Evolutionary conservation across 2,888 invertebrate species (phyloP), one percentile per base, ranked within the genome.

Genomic region (Oxyscelio sp.): DNA sequence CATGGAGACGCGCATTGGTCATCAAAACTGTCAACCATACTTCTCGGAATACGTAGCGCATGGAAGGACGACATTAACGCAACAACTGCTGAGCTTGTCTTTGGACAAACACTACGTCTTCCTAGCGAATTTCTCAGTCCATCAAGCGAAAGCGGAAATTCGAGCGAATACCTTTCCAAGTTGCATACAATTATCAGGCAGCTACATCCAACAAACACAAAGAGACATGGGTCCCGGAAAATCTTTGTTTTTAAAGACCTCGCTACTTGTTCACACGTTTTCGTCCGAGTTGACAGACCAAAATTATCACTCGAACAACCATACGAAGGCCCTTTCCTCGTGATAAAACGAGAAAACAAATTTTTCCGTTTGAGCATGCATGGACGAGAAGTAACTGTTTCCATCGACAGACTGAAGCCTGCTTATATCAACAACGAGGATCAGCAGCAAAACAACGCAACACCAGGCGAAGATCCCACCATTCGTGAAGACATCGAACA

Each of bases 241-340:
- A 43, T 24, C 11, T 78, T 78, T 38, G n/a, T 78, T 0, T 78
- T 59, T 17, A 50, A 68, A 22, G 59, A 78, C 11, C 52, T 78
- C 15, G 15, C 45, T 8, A 65, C 66, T 11, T 56, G 17, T 8
- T 13, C 34, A 9, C 34, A 54, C 21, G 59, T 77, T 0, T 68
- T 58, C n/a, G 8, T 77, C 0, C 40, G 63, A 1, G 24, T 43
- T 3, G 63, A 75, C 22, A 63, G 27, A 9, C 13, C 43, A 0
- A 63, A 43, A 8, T n/a, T 31, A 2, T 22, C 48, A 1, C 43
- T 75, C 11, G 52, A 65, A 22, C 27, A 17, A 2, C 63, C 56
- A 0, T 75, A 75, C 56, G 56, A 65, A 8, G 58, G 75, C 3
- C 73, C 73, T 2, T 61, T 52, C 17, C 11, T n/a, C 0, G 73